Percentiles rank a stretch among this genome's conserved stretches.
Conservation (phyloP, 2,797 vertebrate species). For the Pempheris klunzingeri region DNA sequence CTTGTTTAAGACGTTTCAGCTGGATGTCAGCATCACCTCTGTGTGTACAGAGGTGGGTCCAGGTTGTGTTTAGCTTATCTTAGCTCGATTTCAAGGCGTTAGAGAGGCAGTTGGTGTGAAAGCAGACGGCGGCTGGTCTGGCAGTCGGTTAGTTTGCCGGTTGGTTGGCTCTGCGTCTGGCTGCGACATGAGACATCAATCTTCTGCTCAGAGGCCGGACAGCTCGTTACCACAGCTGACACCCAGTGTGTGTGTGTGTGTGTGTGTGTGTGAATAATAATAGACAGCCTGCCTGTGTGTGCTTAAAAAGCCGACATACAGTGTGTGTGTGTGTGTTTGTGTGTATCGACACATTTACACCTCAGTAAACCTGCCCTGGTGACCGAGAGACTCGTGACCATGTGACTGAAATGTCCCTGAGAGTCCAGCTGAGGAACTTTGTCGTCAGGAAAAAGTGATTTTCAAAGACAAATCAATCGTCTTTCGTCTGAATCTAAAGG, state of each 20-base stretch:
- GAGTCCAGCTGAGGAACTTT: too few relatives aligned
- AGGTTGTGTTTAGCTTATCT: not conserved
- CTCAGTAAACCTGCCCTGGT: not conserved
- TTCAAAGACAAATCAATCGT: not conserved
- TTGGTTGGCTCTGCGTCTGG: conserved; percentile 28
- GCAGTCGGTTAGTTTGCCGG: conserved; percentile 13
- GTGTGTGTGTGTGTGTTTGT: too few relatives aligned
- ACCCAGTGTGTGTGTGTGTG: not conserved
- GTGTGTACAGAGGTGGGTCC: too few relatives aligned
- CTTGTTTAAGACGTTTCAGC: too few relatives aligned
- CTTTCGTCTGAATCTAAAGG: not conserved
- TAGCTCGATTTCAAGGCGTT: not conserved
- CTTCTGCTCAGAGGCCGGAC: conserved; percentile 32
- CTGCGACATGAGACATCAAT: conserved; percentile 29
- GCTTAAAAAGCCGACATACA: not conserved
- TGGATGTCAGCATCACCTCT: too few relatives aligned
- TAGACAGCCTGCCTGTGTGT: not conserved
- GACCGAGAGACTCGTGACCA: too few relatives aligned
- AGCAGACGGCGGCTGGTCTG: not conserved
- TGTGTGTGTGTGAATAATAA: conserved; percentile 10
- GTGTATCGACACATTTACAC: too few relatives aligned
- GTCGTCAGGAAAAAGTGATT: too few relatives aligned
- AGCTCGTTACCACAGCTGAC: conserved; percentile 33
- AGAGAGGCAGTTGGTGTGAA: not conserved
- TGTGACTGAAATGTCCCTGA: too few relatives aligned